Conservation (phyloP, 1,140 invertebrate species). For the Diabrotica undecimpunctata region DNA sequence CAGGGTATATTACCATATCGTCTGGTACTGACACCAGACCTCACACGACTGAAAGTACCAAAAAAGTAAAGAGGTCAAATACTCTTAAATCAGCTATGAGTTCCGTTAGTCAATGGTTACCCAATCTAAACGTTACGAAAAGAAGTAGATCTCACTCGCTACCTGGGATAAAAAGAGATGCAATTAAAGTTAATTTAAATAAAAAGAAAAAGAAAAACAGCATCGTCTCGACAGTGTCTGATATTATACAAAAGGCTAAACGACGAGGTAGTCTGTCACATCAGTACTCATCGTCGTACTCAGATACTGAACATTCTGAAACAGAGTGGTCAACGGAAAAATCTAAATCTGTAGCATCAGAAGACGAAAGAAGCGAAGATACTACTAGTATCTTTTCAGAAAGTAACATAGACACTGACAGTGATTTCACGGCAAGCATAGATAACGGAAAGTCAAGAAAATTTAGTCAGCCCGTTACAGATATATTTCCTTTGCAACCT, state of each 20-base stretch:
- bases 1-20: slow-evolving; percentile 76
- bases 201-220: slow-evolving; percentile 69
- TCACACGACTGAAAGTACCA: slow-evolving; percentile 56
- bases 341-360: slow-evolving; percentile 61
- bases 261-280: slow-evolving; percentile 55
- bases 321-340: slow-evolving; percentile 63
- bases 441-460: slow-evolving; percentile 4
- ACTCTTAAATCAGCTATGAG: slow-evolving; percentile 77
- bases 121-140: slow-evolving; percentile 74
- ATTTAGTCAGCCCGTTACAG: slow-evolving; percentile 52
- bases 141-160: slow-evolving; percentile 76
- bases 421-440: slow-evolving; percentile 56
- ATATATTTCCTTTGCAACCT: slow-evolving; percentile 32
- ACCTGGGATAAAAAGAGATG: slow-evolving; percentile 58
- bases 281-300: slow-evolving; percentile 58
- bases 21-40: slow-evolving; percentile 60
- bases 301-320: slow-evolving; percentile 75
- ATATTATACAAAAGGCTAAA: slow-evolving; percentile 75
- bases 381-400: slow-evolving; percentile 66
- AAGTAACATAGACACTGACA: slow-evolving; percentile 58
- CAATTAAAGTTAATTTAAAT: slow-evolving; percentile 7
- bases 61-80: slow-evolving; percentile 66
- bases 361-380: slow-evolving; percentile 69
- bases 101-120: slow-evolving; percentile 75
- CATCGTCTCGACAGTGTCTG: slow-evolving; percentile 73